Base-by-base conservation (phyloP, 2,113 vertebrate species). In the Clarias macrocephalus region DNA sequence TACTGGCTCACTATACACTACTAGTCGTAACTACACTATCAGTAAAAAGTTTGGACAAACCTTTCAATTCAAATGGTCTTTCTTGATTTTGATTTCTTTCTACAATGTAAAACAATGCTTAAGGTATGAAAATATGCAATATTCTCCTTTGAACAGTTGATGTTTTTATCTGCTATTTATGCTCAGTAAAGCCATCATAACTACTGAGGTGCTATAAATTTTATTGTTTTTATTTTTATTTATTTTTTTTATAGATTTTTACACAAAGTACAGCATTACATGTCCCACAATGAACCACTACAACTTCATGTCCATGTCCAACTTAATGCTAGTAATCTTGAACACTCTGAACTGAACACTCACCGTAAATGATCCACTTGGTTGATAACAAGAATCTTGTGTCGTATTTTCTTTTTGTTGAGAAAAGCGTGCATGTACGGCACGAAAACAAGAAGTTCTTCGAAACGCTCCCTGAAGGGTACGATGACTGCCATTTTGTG, bases 351-450 rank as follows among this genome's bases (percentile, higher is more conserved):
- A 57, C 18, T 21, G 7, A 28, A 60, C 3, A 62, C 90, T 88
- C 37, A 99, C 98, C 98, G 96, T 94, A 96, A 97, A 83, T 96
- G 97, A 87, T 99, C 98, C 93, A 98, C 94, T 93, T 99, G 98
- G 94, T 99, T 99, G 92, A 99, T 94, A 87, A 99, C 87, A 11
- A 97, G 91, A 93, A 99, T 98, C 92, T 92, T 96, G 91, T 99
- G 98, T 6, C 93, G 94, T 87, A 99, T 97, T 93, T 96, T 97
- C 92, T 99, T 98, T 92, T 94, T 94, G 93, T 94, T 97, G 84
- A 99, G 95, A 89, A 97, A 99, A 1, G 84, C 88, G 84, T 99
- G 97, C 97, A 99, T 97, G 92, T 97, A 97, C 13, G 98, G 98
- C 48, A 98, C 97, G 0, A 99, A 99, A 16, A 95, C 93, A 89